Evolutionary conservation across 1,140 invertebrate species (phyloP), one percentile per base, ranked within the genome.

Genomic region (Sarcophaga bullata): DNA sequence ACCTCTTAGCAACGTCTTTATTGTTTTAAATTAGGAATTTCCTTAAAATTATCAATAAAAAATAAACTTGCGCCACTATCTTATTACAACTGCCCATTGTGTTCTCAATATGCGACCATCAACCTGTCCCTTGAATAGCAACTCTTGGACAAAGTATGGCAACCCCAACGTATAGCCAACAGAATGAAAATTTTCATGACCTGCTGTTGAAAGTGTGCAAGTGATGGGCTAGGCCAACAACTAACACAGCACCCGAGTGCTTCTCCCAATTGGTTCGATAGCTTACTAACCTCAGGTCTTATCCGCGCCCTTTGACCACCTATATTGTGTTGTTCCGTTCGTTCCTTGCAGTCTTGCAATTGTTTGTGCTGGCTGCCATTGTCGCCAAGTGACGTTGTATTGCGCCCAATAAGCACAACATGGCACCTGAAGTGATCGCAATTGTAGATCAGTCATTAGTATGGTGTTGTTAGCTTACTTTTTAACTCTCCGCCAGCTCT

Each of bases 231-330:
- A 58, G n/a, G n/a, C 54, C 15, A 58, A 15, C 13, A 58, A n/a
- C 7, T 13, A n/a, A 15, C 54, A 58, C 54, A n/a, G 7, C n/a
- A 37, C 25, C 25, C 1, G 25, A 37, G 25, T 37, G 25, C 1
- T 37, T 37, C 25, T 37, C 25, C 25, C 25, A 37, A 37, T 37
- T 37, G 25, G 25, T 37, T 37, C 4, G 4, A 37, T 37, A 37
- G n/a, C 25, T 2, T 17, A 7, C 62, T 68, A 75, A 78, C 75
- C 48, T n/a, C 37, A 8, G 62, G 10, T 8, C 50, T 78, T 50
- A 46, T 78, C n/a, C n/a, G n/a, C n/a, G 19, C n/a, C 75, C n/a
- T n/a, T 78, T 78, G 75, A 78, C 75, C 75, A 78, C 49, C n/a
- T n/a, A n/a, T 25, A 17, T 15, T 52, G n/a, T 68, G n/a, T 13